Evolutionary conservation across 2,797 vertebrate genomes (phyloP).

Genomic region (Oryzias sinensis): DNA sequence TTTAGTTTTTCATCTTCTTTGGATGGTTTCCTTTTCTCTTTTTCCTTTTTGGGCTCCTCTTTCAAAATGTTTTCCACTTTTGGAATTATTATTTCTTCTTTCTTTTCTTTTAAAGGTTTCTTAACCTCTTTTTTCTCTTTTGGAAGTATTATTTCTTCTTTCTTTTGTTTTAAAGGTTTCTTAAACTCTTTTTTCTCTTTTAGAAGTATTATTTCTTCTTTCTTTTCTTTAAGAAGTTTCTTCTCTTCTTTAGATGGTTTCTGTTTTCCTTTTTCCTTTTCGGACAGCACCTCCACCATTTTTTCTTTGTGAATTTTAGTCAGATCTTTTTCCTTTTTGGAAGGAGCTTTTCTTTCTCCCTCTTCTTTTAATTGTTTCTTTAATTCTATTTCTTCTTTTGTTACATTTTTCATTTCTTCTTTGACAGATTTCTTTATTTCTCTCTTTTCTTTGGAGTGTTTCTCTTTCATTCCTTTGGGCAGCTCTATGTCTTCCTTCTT

Average conservation of each 20-base stretch:
- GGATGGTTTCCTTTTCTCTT: neutral
- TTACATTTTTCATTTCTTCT: neutral
- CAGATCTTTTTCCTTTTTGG: neutral
- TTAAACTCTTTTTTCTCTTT: slow-evolving; percentile 3
- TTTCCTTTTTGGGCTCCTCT: neutral
- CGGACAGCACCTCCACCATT: neutral
- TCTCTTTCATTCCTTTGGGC: neutral
- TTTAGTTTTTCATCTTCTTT: neutral
- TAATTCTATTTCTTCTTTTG: neutral
- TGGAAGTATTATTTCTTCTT: neutral
- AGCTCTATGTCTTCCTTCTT: neutral
- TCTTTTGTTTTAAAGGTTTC: neutral
- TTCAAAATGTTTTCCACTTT: neutral
- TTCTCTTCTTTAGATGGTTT: neutral
- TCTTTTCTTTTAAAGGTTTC: neutral
- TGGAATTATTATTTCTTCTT: neutral
- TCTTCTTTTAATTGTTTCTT: neutral
- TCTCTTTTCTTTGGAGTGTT: neutral
- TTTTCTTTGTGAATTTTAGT: neutral
- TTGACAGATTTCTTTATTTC: neutral
- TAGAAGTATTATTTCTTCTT: too few species aligned
- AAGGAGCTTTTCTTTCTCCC: neutral
- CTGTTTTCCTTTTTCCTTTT: neutral
- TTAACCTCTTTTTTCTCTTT: neutral
- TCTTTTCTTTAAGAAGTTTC: neutral